These are phyloP conservation scores for Troglohyphantes excavatus DNA, from an alignment of 2,888 invertebrate genomes.

Conservation along the genomic window DNA sequence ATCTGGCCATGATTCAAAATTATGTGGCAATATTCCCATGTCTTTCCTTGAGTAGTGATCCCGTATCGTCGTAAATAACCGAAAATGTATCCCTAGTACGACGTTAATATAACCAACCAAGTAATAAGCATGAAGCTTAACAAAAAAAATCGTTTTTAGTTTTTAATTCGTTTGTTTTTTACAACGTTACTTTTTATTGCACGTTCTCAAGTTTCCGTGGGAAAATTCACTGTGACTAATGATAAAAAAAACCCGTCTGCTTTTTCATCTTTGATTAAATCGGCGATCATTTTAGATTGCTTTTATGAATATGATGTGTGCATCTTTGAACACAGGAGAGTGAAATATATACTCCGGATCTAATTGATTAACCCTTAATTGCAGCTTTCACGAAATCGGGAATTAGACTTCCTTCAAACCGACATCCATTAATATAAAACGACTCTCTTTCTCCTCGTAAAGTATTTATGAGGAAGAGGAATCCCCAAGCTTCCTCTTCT, in stretches of 20 bases:
- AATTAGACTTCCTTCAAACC: background rate
- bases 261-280: background rate
- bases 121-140: no score
- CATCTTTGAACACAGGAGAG: background rate
- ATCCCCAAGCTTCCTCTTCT: background rate
- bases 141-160: no score
- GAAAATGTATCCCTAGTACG: no score
- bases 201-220: background rate
- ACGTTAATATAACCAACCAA: no score
- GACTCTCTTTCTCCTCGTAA: background rate
- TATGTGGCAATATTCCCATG: no score
- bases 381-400: background rate
- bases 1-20: no score
- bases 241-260: background rate
- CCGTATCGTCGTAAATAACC: no score
- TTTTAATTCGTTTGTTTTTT: no score
- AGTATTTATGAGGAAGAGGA: background rate
- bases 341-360: conserved; percentile 1
- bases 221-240: conserved; percentile 5
- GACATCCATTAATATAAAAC: background rate
- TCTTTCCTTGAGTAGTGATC: no score
- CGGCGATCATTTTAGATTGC: background rate
- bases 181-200: no score
- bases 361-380: background rate
- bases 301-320: background rate